Conservation (phyloP, 2,888 invertebrate genomes). For the Sabatieria punctata region DNA sequence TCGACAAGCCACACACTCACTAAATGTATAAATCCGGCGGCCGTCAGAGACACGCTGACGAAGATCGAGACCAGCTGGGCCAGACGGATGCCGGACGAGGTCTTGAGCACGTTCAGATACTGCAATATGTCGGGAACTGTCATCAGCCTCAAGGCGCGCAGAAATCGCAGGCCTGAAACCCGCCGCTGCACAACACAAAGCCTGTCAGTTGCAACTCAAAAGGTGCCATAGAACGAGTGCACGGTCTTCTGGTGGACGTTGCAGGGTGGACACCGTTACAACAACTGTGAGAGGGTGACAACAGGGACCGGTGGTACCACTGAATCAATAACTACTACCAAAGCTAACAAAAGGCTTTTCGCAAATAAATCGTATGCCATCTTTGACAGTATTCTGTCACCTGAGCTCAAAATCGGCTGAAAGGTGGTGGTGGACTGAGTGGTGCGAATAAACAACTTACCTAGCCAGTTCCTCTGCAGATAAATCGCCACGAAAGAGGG, state of each 20-base stretch:
- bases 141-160: slow-evolving; percentile 98
- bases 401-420: not conserved
- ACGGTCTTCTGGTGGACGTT: no score
- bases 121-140: slow-evolving; percentile 99
- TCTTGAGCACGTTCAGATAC: slow-evolving; percentile 99
- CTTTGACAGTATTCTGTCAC: not conserved
- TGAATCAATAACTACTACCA: no score
- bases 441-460: no score
- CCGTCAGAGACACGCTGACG: slow-evolving; percentile 98
- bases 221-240: no score
- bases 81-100: slow-evolving; percentile 98
- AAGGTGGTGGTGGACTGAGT: no score
- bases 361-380: not conserved
- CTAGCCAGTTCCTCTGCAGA: slow-evolving; percentile 99
- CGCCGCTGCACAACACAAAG: no score
- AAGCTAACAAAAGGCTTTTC: no score
- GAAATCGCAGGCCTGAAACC: slow-evolving; percentile 81
- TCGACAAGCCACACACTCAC: no score
- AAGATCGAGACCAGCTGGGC: slow-evolving; percentile 99
- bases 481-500: slow-evolving; percentile 99
- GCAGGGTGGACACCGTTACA: no score
- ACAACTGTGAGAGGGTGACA: no score
- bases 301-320: no score
- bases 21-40: slow-evolving; percentile 98
- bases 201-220: no score